Base-by-base conservation (phyloP, 2,888 invertebrate genomes). In the Gymnosoma rotundatum region DNA sequence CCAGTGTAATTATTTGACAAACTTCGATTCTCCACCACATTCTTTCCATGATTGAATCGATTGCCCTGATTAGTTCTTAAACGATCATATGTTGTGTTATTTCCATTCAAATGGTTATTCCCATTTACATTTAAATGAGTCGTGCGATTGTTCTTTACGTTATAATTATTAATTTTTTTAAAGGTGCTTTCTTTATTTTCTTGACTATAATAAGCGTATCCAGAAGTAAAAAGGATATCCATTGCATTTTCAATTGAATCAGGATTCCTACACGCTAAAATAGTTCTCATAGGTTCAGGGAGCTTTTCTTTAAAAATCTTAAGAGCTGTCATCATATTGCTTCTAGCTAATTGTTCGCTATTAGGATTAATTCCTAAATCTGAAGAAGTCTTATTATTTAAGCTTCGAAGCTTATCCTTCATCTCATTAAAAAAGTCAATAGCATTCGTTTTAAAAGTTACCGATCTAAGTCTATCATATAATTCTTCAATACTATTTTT, bases 381-480 rank as follows among this genome's bases (percentile, higher is more conserved):
- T 0, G n/a, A 48, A 38, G 25, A 25, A 25, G 25, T 25, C 25
- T 4, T 25, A 25, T 25, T 25, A 25, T 25, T 25, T 4, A 25
- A 38, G 12, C 54, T 56, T 14, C 54, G 25, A 56, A 56, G 56
- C 25, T 25, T 56, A 14, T 56, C 56, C 20, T 56, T 56, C 25
- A 56, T 56, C 4, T 56, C 56, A 2, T 56, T 56, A 8, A 14
- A 56, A 25, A 56, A 56, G 6, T 56, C 14, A 56, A 56, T 56
- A 14, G 14, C 56, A 56, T 56, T 56, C 16, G 56, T 56, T 56
- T 7, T 56, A 56, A 56, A 56, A 56, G 25, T 12, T 56, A 56
- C 56, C 7, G 56, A 21, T 25, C 25, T 25, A 25, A 25, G 25
- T 25, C 25, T 25, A 25, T 25, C 25, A 25, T 25, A 25, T 25